phyloP scores from a whole-genome alignment of 2,888 invertebrate genomes.

The Eledona agricola region DNA sequence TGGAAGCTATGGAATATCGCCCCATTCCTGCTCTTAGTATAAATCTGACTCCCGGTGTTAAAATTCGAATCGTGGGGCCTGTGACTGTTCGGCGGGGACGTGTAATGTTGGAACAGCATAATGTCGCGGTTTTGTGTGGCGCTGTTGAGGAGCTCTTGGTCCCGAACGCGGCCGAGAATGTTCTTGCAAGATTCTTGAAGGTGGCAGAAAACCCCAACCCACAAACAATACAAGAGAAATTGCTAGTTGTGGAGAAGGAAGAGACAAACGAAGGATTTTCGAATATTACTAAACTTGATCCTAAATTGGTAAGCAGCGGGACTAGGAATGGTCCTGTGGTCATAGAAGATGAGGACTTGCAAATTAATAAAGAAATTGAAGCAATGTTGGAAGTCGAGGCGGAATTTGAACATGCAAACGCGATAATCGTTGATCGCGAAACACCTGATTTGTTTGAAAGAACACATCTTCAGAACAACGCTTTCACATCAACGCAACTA shows the following conservation, averaged over 20 bases:
- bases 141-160: conserved; percentile 72
- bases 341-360: conserved; percentile 9
- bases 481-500: too few relatives aligned
- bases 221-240: conserved; percentile 46
- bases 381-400: conserved; percentile 47
- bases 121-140: conserved; percentile 74
- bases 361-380: conserved; percentile 45
- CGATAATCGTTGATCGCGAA: conserved; percentile 19
- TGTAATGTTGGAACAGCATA: conserved; percentile 70
- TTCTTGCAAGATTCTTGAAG: conserved; percentile 69
- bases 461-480: too few relatives aligned
- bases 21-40: conserved; percentile 68
- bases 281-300: conserved; percentile 1
- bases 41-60: conserved; percentile 69
- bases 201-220: conserved; percentile 65
- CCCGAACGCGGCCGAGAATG: conserved; percentile 69
- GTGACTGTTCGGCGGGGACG: conserved; percentile 76
- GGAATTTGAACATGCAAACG: background rate
- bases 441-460: conserved; percentile 47
- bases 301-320: background rate
- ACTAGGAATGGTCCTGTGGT: background rate
- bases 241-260: conserved; percentile 21
- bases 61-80: conserved; percentile 74
- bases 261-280: conserved; percentile 40
- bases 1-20: conserved; percentile 77